Evolutionary conservation across 2,888 invertebrate genomes (phyloP).

Genomic region (Archaeoteleia sp.): DNA sequence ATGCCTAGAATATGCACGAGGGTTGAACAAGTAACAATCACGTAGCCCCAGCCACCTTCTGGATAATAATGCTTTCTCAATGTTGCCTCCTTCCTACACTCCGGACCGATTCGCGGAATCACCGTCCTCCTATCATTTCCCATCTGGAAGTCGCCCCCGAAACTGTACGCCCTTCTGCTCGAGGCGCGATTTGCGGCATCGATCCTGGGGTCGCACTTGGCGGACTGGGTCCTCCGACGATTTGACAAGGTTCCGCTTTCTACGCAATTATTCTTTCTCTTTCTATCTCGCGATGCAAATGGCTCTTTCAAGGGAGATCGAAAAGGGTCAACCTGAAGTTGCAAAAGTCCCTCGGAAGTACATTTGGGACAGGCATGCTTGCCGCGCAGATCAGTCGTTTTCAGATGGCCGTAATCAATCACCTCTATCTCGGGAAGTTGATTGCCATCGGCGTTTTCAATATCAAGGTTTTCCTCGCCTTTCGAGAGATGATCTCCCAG

Average conservation of each 20-base stretch:
- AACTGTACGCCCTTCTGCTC: slow-evolving; percentile 56
- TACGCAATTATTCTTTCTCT: slow-evolving; percentile 48
- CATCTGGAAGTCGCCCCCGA: slow-evolving; percentile 53
- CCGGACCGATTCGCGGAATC: slow-evolving; percentile 45
- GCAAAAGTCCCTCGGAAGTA: slow-evolving; percentile 59
- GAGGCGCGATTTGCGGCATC: slow-evolving; percentile 40
- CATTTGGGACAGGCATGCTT: slow-evolving; percentile 64
- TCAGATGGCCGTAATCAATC: slow-evolving; percentile 57
- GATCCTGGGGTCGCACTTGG: slow-evolving; percentile 51
- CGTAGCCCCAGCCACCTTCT: slow-evolving; percentile 93
- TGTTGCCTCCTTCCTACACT: slow-evolving; percentile 64
- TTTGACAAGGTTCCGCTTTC: slow-evolving; percentile 55
- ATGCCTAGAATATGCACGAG: slow-evolving; percentile 85
- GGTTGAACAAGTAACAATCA: slow-evolving; percentile 84
- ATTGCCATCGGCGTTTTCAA: background rate
- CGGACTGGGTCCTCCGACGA: slow-evolving; percentile 56
- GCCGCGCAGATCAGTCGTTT: slow-evolving; percentile 27
- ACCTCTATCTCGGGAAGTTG: slow-evolving; percentile 56
- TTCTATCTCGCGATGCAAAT: slow-evolving; percentile 1
- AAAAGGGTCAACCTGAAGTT: slow-evolving; percentile 61
- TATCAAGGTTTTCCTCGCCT: too few species aligned
- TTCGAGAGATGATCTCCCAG: too few species aligned
- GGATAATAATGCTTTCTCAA: slow-evolving; percentile 87
- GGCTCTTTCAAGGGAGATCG: slow-evolving; percentile 41
- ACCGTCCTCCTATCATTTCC: slow-evolving; percentile 30